A percentile compares a stretch with the other conserved stretches of the same genome.
Evolutionary conservation across 2,113 vertebrate genomes (phyloP).

Genomic region (Dunckerocampus dactyliophorus): DNA sequence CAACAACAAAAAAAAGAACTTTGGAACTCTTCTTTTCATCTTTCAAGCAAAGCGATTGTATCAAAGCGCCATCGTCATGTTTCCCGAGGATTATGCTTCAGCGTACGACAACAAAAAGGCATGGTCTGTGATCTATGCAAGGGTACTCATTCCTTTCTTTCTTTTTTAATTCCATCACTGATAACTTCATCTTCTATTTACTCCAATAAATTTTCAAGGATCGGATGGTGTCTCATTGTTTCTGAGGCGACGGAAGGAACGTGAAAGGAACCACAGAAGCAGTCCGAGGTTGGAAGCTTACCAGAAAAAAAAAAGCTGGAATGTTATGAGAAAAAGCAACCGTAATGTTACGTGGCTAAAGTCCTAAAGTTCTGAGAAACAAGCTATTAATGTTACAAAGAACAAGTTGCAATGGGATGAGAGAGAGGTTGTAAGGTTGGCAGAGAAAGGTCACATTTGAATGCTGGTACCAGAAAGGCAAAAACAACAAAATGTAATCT

Average conservation of each 20-base stretch:
- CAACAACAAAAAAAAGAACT: slow-evolving; percentile 53
- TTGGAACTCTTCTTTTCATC: slow-evolving; percentile 50
- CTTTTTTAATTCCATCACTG: slow-evolving; percentile 76
- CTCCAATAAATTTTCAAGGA: slow-evolving; percentile 95
- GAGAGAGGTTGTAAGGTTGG: no score
- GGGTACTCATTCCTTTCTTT: slow-evolving; percentile 72
- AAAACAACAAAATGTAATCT: no score
- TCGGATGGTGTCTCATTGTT: slow-evolving; percentile 62
- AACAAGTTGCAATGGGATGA: no score
- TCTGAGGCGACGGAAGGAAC: neutral
- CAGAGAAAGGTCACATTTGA: no score
- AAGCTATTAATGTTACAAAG: no score
- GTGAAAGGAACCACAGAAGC: no score
- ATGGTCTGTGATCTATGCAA: slow-evolving; percentile 96
- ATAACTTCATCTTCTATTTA: slow-evolving; percentile 90
- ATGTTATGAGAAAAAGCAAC: no score
- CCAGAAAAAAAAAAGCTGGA: neutral
- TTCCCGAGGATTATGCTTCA: slow-evolving; percentile 58
- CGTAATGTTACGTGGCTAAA: neutral
- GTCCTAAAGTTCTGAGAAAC: neutral
- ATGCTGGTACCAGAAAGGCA: no score
- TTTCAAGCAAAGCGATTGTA: slow-evolving; percentile 54
- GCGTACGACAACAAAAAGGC: slow-evolving; percentile 79
- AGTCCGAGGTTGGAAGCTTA: no score
- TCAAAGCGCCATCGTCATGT: slow-evolving; percentile 53